Evolutionary conservation across 2,797 vertebrate species (phyloP).

Genomic region (Emydoidea blandingii): DNA sequence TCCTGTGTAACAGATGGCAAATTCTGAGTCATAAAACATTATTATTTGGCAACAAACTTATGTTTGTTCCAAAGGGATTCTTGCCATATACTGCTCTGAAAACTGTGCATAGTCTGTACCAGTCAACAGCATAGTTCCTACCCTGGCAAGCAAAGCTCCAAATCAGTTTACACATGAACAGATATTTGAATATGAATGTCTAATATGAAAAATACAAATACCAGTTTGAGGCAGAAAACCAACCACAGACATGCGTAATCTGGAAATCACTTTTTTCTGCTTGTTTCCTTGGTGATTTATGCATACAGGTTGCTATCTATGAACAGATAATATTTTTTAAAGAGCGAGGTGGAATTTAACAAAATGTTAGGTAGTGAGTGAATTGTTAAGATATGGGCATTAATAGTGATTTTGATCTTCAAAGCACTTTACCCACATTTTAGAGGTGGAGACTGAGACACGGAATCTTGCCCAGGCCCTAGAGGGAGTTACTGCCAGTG

Average conservation of each 20-base stretch:
- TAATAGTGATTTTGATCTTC: not conserved
- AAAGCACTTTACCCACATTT: not conserved
- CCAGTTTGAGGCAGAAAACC: constrained; percentile 21
- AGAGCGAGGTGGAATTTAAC: not conserved
- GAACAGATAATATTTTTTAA: not conserved
- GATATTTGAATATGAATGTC: constrained; percentile 1
- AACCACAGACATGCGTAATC: not conserved
- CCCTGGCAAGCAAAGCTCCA: not conserved
- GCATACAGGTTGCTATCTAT: not conserved
- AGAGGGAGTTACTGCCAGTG: not conserved
- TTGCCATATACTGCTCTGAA: constrained; percentile 56
- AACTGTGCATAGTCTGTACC: constrained; percentile 34
- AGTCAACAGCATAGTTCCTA: constrained; percentile 30
- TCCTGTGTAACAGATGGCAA: constrained; percentile 69
- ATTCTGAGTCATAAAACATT: constrained; percentile 74
- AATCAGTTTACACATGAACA: not conserved
- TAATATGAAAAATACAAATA: constrained; percentile 26
- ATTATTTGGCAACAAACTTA: constrained; percentile 67
- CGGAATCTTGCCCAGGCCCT: not conserved
- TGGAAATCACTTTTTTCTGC: constrained; percentile 6
- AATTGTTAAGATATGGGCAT: not conserved
- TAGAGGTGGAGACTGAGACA: not conserved
- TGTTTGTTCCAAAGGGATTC: constrained; percentile 55
- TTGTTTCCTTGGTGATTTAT: constrained; percentile 20
- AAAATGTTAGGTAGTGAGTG: not conserved